These are phyloP conservation scores for Drosophila kanekoi DNA, from an alignment of 2,888 invertebrate genomes.

Conservation along the genomic window DNA sequence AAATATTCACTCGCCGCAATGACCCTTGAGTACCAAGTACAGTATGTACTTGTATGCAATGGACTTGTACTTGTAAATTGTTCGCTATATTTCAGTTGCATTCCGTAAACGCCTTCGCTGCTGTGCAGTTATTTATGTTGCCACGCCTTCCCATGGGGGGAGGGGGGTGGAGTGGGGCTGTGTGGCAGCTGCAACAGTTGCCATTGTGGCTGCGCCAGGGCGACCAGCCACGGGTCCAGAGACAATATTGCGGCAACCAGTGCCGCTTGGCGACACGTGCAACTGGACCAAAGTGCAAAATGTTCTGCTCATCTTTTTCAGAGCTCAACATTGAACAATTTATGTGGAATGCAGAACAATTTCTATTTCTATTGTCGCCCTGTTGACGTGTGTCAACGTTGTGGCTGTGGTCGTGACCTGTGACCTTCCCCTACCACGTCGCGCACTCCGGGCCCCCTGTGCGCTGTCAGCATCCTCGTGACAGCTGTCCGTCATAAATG, in stretches of 20 bases:
- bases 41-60: conserved; percentile 5
- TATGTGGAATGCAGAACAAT: conserved; percentile 42
- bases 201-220: conserved; percentile 20
- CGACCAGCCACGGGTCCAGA: conserved; percentile 18
- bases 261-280: conserved; percentile 32
- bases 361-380: conserved; percentile 56
- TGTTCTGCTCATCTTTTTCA: conserved; percentile 21
- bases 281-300: conserved; percentile 37
- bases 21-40: conserved; percentile 1
- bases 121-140: conserved; percentile 42
- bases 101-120: conserved; percentile 18
- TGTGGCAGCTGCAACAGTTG: conserved; percentile 61
- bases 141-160: conserved; percentile 47
- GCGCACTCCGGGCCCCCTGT: not conserved
- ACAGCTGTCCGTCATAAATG: conserved; percentile 54
- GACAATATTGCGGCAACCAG: no score
- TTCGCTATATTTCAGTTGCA: conserved; percentile 50
- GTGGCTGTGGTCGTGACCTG: conserved; percentile 38
- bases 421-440: conserved; percentile 1
- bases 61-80: conserved; percentile 39
- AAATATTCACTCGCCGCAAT: conserved; percentile 9
- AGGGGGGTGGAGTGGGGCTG: not conserved
- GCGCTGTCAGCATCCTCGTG: conserved; percentile 12
- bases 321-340: conserved; percentile 34
- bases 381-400: conserved; percentile 52